Base-by-base conservation (phyloP, 2,797 vertebrate genomes). In the Peromyscus aztecus region DNA sequence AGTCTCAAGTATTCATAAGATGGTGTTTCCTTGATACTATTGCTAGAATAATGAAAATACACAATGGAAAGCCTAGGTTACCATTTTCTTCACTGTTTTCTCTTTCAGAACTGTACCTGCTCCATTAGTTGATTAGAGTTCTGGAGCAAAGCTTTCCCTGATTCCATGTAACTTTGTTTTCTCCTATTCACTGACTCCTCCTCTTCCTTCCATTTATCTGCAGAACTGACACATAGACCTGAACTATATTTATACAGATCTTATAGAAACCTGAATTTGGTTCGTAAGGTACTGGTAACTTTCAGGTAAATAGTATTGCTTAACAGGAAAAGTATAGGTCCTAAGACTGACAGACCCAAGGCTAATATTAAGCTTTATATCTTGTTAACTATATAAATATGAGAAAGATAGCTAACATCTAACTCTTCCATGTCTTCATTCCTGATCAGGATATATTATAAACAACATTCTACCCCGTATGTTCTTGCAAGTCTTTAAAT, bases 1-100 rank as follows among this genome's bases (percentile, higher is more conserved):
- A 94, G 37, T 46, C 57, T 88, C 34, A 67, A 90, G 57, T 71
- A 89, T 73, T 91, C 69, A 71, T 95, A 92, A 84, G 81, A 78
- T 90, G 49, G 37, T 24, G 34, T 88, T 88, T 77, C 34, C 55
- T 71, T 94, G 43, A 87, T 40, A 9, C 29, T 88, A 17, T 95
- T 95, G 14, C 13, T 90, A 55, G 78, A 80, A 76, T 81, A 90
- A 94, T 82, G 57, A 88, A 81, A 92, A 90, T 31, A 13, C 7
- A 2, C 71, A 29, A 81, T 19, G 87, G 23, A 90, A 93, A 89
- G 83, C n/a, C 57, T 81, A 83, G 43, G 46, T 89, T 65, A 67
- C 55, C n/a, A 2, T 55, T 46, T 78, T 80, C 8, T 61, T 89
- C 27, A 24, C 27, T 80, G 49, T 59, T 90, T 37, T 91, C 11